These are phyloP conservation scores for Rhinoderma darwinii DNA, from an alignment of 2,113 vertebrate species.

Conservation along the genomic window DNA sequence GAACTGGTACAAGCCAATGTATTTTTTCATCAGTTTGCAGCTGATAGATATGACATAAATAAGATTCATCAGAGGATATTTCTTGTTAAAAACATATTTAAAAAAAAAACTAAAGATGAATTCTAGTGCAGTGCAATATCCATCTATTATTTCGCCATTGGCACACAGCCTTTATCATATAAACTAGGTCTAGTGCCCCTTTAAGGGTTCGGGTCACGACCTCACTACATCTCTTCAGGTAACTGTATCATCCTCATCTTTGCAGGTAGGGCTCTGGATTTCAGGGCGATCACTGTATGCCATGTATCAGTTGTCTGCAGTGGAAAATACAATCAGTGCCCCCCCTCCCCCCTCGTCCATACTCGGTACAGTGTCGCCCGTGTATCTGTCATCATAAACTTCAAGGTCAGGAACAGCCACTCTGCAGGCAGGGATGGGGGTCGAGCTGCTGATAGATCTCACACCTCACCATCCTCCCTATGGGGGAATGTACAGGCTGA, in stretches of 20 bases:
- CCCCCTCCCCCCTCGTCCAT: neutral
- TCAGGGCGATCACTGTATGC: neutral
- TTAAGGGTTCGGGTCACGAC: neutral
- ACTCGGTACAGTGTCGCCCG: constrained; percentile 3
- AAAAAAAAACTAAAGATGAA: too few relatives aligned
- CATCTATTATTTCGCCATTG: too few relatives aligned
- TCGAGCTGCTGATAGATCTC: constrained; percentile 3
- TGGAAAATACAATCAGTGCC: constrained; percentile 7
- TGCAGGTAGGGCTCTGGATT: neutral
- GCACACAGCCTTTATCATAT: too few relatives aligned
- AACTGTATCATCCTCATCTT: neutral
- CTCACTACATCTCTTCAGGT: neutral
- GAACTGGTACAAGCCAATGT: too few relatives aligned
- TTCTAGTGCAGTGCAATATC: too few relatives aligned
- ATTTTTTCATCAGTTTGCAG: too few relatives aligned
- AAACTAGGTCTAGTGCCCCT: too few relatives aligned
- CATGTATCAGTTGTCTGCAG: constrained; percentile 21
- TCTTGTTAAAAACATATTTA: too few relatives aligned
- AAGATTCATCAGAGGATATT: too few relatives aligned
- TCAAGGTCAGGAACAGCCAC: constrained; percentile 47
- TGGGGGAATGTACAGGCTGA: constrained; percentile 64
- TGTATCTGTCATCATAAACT: constrained; percentile 21
- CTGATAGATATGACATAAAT: too few relatives aligned
- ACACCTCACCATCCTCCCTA: constrained; percentile 42
- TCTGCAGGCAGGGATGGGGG: constrained; percentile 8